Conservation (phyloP, 2,888 invertebrate species). For the Trissonchulus latispiculum region DNA sequence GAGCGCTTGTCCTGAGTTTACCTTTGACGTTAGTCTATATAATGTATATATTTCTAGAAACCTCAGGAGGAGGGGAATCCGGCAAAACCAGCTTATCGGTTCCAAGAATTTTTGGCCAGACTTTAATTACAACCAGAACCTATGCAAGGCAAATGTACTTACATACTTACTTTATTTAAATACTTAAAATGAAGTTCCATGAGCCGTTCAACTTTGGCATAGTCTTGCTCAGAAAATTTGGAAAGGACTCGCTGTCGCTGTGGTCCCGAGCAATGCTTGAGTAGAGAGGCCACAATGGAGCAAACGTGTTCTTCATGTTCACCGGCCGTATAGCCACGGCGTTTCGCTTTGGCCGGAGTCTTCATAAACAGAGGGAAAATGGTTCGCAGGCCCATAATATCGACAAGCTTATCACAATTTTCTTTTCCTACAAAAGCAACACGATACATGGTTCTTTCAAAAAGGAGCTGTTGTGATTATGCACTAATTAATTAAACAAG, state of each 20-base stretch:
- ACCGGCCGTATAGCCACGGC: slow-evolving; percentile 50
- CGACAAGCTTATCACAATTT: slow-evolving; percentile 76
- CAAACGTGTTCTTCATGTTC: slow-evolving; percentile 68
- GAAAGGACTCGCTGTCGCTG: slow-evolving; percentile 78
- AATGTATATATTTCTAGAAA: too few species aligned
- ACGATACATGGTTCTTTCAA: too few species aligned
- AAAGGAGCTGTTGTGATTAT: too few species aligned
- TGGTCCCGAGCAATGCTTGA: slow-evolving; percentile 78
- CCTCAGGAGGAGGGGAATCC: too few species aligned
- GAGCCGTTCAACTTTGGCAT: slow-evolving; percentile 90
- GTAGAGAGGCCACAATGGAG: slow-evolving; percentile 66
- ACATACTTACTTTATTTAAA: slow-evolving; percentile 21
- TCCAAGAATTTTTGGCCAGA: too few species aligned
- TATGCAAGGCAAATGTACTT: background rate
- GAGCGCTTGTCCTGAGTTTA: too few species aligned
- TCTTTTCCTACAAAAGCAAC: slow-evolving; percentile 16
- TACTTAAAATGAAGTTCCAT: slow-evolving; percentile 91
- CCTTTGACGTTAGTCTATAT: too few species aligned
- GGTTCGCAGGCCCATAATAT: slow-evolving; percentile 81
- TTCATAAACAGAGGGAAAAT: slow-evolving; percentile 99
- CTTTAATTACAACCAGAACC: too few species aligned
- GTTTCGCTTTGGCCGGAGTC: slow-evolving; percentile 75
- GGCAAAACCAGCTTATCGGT: too few species aligned
- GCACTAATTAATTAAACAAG: too few species aligned
- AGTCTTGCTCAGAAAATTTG: slow-evolving; percentile 95